phyloP scores from a whole-genome alignment of 2,113 vertebrate genomes.

The Gnathonemus echidnorhynchus region DNA sequence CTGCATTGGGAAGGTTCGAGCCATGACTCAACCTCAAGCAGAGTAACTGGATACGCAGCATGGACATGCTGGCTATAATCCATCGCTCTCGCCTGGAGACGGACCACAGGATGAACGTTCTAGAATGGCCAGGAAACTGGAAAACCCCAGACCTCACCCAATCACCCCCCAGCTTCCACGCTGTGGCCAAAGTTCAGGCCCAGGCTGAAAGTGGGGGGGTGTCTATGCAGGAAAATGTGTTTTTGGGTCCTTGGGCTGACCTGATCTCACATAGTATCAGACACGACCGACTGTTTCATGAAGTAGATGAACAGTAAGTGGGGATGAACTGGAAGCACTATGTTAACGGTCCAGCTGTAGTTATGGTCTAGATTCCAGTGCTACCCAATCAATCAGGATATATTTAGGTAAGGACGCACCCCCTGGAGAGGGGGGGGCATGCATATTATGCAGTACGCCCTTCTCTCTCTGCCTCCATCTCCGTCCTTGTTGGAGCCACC shows the following conservation, averaged over 20 bases:
- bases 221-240: neutral
- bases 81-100: neutral
- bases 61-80: neutral
- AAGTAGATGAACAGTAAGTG: neutral
- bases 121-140: neutral
- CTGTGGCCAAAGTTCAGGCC: neutral
- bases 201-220: neutral
- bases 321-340: neutral
- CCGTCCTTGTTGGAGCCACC: neutral
- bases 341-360: neutral
- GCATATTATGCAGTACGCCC: neutral
- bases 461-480: neutral
- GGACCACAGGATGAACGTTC: neutral
- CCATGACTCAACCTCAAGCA: neutral
- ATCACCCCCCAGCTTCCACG: neutral
- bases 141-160: neutral
- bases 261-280: neutral
- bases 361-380: neutral
- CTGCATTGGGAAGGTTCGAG: neutral
- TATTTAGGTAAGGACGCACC: conserved; percentile 21
- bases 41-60: neutral
- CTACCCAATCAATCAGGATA: conserved; percentile 21
- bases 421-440: neutral
- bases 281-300: neutral
- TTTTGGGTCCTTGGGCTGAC: neutral